Percentiles rank a stretch among this genome's conserved stretches.
Conservation (phyloP, 2,888 invertebrate species). For the Megaustenia siamemsis region DNA sequence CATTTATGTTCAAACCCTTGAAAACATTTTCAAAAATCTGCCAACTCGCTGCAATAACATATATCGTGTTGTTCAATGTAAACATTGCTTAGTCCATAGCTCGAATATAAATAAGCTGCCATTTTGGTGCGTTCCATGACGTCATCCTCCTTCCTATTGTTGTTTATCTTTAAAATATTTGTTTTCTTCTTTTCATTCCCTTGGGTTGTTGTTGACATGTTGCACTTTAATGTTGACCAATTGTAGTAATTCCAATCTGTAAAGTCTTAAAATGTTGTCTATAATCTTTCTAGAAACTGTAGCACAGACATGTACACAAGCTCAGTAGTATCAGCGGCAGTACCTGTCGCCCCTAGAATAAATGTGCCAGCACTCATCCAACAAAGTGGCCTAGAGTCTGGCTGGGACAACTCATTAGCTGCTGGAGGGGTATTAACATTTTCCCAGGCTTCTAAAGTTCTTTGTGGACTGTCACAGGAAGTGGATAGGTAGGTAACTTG, state of each 20-base stretch:
- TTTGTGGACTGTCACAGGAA: constrained; percentile 92
- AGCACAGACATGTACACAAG: constrained; percentile 67
- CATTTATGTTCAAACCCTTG: too few relatives aligned
- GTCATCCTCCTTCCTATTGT: too few relatives aligned
- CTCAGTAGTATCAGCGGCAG: constrained; percentile 63
- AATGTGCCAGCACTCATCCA: constrained; percentile 86
- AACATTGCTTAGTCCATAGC: too few relatives aligned
- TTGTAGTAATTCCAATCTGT: neutral
- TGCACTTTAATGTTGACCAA: too few relatives aligned
- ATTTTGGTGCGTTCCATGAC: too few relatives aligned
- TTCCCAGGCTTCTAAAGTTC: constrained; percentile 91
- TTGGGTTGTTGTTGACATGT: too few relatives aligned
- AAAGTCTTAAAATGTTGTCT: neutral
- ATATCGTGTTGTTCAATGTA: too few relatives aligned
- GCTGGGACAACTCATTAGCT: constrained; percentile 79
- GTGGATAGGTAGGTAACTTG: constrained; percentile 88
- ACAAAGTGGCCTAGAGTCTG: constrained; percentile 82
- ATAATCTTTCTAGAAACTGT: constrained; percentile 52
- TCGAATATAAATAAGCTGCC: too few relatives aligned
- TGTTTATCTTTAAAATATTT: too few relatives aligned
- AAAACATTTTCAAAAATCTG: too few relatives aligned
- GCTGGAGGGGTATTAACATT: constrained; percentile 82
- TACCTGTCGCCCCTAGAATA: constrained; percentile 81
- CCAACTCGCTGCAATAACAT: too few relatives aligned
- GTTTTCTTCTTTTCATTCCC: too few relatives aligned